phyloP scores from a whole-genome alignment of 2,888 invertebrate species.

The Colletes collaris region DNA sequence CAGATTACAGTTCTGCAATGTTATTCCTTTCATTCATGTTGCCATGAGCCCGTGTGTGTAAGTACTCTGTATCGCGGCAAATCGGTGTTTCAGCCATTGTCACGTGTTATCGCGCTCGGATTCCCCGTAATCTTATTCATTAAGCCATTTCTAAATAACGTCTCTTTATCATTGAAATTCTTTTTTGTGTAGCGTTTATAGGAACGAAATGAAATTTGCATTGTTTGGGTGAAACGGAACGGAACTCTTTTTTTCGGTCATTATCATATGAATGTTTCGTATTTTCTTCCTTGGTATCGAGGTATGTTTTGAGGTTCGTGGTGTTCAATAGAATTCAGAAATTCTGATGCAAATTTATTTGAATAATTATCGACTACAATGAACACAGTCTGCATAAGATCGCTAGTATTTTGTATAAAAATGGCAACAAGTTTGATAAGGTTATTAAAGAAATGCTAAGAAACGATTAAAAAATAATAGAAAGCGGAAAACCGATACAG shows the following conservation, averaged over 20 bases:
- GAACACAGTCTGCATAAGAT: background rate
- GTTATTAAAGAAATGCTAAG: no score
- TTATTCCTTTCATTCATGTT: conserved; percentile 45
- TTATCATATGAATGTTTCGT: no score
- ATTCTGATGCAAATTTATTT: conserved; percentile 4
- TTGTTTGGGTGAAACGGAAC: no score
- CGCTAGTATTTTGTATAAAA: no score
- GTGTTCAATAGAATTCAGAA: background rate
- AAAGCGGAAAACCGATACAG: no score
- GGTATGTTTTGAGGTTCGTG: background rate
- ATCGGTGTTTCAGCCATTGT: conserved; percentile 11
- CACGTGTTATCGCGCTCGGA: conserved; percentile 7
- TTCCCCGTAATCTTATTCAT: conserved; percentile 10
- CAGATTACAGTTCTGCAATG: conserved; percentile 21
- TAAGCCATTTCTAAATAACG: background rate
- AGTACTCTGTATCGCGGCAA: background rate
- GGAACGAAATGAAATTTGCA: no score
- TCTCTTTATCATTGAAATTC: background rate
- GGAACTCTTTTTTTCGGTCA: no score
- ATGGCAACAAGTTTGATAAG: no score
- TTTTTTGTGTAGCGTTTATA: background rate
- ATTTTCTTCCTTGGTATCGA: no score
- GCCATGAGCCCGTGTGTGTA: conserved; percentile 5
- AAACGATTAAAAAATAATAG: no score
- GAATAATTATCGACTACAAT: conserved; percentile 1